A percentile compares a stretch with the other conserved stretches of the same genome.
Evolutionary conservation across 2,797 vertebrate genomes (phyloP).

Genomic region (Pangasius krempfi): DNA sequence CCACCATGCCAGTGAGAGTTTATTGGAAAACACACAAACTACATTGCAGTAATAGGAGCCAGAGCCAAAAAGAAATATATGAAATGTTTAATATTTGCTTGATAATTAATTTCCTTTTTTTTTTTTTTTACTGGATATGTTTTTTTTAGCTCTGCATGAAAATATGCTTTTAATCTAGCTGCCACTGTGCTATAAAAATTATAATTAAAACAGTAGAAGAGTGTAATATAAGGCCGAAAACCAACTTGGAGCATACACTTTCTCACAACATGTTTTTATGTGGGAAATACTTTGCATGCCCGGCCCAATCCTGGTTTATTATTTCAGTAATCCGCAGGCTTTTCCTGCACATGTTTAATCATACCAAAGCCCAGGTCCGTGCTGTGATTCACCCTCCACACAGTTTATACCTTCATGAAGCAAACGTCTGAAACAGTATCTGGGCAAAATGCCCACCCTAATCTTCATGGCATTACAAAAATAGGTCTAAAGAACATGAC

Average conservation of each 20-base stretch:
- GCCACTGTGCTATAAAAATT: not conserved
- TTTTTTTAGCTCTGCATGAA: not conserved
- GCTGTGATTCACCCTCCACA: conserved; percentile 11
- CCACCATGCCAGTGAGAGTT: not conserved
- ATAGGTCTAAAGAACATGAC: conserved; percentile 34
- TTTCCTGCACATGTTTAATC: conserved; percentile 39
- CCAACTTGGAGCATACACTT: not conserved
- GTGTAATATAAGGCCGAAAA: not conserved
- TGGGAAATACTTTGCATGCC: conserved; percentile 31
- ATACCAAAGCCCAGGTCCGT: conserved; percentile 34
- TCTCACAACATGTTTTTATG: conserved; percentile 3
- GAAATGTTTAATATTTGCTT: not conserved
- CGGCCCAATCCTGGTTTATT: conserved; percentile 25
- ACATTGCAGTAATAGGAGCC: not conserved
- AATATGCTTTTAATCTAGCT: not conserved
- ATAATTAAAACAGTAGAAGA: not conserved
- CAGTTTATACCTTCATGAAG: conserved; percentile 29
- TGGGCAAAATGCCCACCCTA: conserved; percentile 35
- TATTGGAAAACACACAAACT: not conserved
- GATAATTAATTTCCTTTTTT: not conserved
- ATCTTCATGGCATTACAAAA: conserved; percentile 44
- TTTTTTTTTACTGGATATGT: not conserved
- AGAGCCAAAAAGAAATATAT: not conserved
- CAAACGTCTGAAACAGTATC: conserved; percentile 42
- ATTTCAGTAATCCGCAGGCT: conserved; percentile 36